Evolutionary conservation across 1,140 invertebrate genomes (phyloP).

Genomic region (Pachypeltis micranthus): DNA sequence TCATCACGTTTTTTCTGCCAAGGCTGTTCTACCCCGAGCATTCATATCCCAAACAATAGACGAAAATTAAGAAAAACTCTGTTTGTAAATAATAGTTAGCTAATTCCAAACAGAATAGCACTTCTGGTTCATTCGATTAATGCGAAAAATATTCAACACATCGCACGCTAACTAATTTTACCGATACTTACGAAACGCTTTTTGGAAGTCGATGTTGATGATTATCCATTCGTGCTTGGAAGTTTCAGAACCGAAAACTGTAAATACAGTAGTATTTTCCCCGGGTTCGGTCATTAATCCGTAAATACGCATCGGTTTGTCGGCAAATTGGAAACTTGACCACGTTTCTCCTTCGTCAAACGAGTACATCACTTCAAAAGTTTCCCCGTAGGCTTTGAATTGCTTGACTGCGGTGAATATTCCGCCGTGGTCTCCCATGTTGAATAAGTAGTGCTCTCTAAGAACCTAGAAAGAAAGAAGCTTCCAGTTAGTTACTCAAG

Average conservation of each 20-base stretch:
- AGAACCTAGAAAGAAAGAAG: slow-evolving; percentile 51
- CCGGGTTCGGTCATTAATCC: slow-evolving; percentile 84
- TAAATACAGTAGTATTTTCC: slow-evolving; percentile 81
- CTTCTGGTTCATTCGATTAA: not conserved
- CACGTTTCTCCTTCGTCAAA: slow-evolving; percentile 75
- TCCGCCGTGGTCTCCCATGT: slow-evolving; percentile 83
- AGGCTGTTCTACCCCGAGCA: no score
- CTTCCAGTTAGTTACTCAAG: no score
- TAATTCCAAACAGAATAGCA: not conserved
- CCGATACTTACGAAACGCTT: slow-evolving; percentile 51
- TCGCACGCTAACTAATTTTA: no score
- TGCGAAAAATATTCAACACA: no score
- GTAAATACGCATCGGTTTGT: slow-evolving; percentile 62
- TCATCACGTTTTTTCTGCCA: no score
- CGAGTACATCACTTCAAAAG: slow-evolving; percentile 67
- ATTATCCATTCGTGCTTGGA: slow-evolving; percentile 75
- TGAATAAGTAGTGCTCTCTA: slow-evolving; percentile 74
- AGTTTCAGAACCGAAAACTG: slow-evolving; percentile 72
- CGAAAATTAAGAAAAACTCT: no score
- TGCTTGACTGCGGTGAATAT: slow-evolving; percentile 71
- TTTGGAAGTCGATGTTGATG: slow-evolving; percentile 64
- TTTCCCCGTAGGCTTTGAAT: slow-evolving; percentile 59
- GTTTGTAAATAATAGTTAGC: no score
- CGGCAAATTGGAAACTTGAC: slow-evolving; percentile 54
- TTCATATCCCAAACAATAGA: no score